Conservation (phyloP, 2,797 vertebrate genomes). For the Platalea minor region DNA sequence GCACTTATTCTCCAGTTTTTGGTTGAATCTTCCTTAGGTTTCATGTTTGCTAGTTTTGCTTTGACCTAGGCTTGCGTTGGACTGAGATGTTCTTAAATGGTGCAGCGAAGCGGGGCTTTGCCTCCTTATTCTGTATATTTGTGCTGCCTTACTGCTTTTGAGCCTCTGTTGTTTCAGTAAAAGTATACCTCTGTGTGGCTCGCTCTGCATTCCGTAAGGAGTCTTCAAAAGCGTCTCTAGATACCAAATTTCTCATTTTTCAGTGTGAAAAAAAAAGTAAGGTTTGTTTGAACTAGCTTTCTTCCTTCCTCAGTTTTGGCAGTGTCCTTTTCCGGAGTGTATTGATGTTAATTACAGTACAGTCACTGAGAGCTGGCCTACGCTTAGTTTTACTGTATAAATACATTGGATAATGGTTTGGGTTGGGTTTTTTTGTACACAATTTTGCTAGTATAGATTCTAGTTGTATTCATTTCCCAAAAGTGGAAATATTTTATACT, state of each 20-base stretch:
- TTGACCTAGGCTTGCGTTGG: not conserved
- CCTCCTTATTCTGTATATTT: not conserved
- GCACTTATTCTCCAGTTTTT: not conserved
- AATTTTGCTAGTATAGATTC: not conserved
- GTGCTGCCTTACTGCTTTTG: not conserved
- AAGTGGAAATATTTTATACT: not conserved
- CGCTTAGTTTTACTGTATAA: not conserved
- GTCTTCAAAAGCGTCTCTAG: not conserved
- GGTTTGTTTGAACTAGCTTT: not conserved
- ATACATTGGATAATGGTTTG: not conserved
- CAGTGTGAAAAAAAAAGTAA: not conserved
- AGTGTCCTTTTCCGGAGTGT: not conserved
- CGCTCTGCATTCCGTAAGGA: not conserved
- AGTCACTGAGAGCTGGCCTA: not conserved
- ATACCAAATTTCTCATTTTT: not conserved
- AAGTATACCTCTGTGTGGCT: not conserved
- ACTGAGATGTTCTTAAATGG: not conserved
- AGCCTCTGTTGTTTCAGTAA: not conserved
- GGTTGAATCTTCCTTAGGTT: not conserved
- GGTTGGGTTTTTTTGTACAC: not conserved
- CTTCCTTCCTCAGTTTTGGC: not conserved
- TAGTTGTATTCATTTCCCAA: not conserved
- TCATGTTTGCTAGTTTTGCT: not conserved
- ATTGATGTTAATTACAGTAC: not conserved
- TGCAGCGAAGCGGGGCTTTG: not conserved